A percentile compares a stretch with the other conserved stretches of the same genome.
Evolutionary conservation across 2,888 invertebrate genomes (phyloP).

Genomic region (Gerris lacustris): DNA sequence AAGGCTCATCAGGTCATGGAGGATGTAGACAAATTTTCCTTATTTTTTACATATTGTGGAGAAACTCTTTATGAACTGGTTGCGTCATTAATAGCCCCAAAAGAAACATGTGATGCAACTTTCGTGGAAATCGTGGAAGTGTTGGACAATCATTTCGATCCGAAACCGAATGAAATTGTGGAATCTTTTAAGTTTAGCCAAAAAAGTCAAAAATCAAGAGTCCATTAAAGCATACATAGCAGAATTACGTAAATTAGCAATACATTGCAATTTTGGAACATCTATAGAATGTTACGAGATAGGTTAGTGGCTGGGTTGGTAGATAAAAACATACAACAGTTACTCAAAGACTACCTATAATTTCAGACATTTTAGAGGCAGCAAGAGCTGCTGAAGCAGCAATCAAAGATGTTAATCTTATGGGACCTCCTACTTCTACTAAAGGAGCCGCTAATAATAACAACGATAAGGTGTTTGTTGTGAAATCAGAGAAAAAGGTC

Average conservation of each 20-base stretch:
- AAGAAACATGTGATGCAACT: not conserved
- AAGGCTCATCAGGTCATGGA: not conserved
- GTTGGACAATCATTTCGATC: not conserved
- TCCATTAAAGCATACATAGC: not conserved
- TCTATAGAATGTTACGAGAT: no score
- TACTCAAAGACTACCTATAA: no score
- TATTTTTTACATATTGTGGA: conserved; percentile 1
- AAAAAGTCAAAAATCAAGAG: not conserved
- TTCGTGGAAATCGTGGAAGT: not conserved
- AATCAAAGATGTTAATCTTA: not conserved
- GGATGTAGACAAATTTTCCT: not conserved
- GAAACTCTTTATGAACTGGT: not conserved
- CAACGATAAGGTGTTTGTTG: not conserved
- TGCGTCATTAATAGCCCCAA: not conserved
- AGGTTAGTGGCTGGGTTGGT: no score
- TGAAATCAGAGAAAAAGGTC: no score
- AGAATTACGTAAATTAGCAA: not conserved
- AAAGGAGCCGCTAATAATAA: not conserved
- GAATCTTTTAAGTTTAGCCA: not conserved
- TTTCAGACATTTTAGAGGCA: not conserved
- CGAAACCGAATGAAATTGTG: not conserved
- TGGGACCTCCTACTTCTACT: not conserved
- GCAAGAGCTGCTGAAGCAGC: not conserved
- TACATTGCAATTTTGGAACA: not conserved
- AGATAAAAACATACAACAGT: no score